A percentile compares a stretch with the other conserved stretches of the same genome.
phyloP scores from a whole-genome alignment of 2,797 vertebrate species.

The Cephalopachus bancanus region DNA sequence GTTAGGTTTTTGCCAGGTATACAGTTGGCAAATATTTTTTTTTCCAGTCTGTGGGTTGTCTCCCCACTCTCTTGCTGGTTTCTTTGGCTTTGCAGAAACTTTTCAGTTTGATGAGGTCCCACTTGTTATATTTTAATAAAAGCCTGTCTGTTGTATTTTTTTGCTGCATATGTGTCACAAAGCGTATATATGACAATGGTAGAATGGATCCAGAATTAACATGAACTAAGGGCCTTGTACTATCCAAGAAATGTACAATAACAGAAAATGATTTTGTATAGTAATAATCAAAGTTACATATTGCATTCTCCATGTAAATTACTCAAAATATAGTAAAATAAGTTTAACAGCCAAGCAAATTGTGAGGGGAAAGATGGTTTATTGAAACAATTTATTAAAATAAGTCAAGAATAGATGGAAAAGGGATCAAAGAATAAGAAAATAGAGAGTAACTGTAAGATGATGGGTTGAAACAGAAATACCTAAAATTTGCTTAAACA shows the following conservation, averaged over 20 bases:
- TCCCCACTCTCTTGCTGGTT: too few species aligned
- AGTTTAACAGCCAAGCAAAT: background rate
- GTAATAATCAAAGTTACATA: background rate
- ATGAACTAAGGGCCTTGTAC: background rate
- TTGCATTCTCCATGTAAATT: background rate
- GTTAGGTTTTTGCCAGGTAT: too few species aligned
- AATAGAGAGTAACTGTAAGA: background rate
- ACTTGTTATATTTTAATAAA: background rate
- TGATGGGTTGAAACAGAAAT: background rate
- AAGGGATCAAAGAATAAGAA: background rate
- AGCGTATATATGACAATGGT: background rate
- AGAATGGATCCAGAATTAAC: background rate
- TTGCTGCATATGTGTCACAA: background rate
- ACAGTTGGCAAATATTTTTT: too few species aligned
- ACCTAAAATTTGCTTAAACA: background rate
- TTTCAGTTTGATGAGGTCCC: too few species aligned
- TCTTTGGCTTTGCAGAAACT: too few species aligned
- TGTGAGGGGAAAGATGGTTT: background rate
- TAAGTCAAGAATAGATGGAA: background rate
- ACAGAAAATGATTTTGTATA: background rate
- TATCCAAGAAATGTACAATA: background rate
- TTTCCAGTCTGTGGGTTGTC: too few species aligned
- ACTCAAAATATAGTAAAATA: background rate
- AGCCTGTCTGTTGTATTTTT: background rate
- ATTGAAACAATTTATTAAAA: background rate